Evolutionary conservation across 2,113 vertebrate genomes (phyloP).

Genomic region (Vombatus ursinus): DNA sequence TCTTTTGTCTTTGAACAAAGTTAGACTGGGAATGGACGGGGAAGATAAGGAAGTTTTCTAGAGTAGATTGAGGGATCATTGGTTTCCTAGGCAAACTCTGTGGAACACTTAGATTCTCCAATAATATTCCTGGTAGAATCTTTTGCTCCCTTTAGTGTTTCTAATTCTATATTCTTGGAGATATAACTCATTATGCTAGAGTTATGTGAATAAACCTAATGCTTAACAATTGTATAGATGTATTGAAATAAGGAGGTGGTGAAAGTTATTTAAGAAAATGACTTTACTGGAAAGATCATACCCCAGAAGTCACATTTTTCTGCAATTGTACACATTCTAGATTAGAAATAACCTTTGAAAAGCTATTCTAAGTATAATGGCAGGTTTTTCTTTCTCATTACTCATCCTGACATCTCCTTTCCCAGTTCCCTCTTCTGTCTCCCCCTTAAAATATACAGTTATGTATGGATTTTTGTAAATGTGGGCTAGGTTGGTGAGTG

Average conservation of each 20-base stretch:
- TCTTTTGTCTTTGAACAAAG: background rate
- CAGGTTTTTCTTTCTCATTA: background rate
- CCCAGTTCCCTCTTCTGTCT: background rate
- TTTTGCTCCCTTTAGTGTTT: background rate
- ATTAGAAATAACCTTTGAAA: background rate
- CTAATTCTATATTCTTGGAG: background rate
- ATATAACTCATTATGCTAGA: background rate
- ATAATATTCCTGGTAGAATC: background rate
- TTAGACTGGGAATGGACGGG: background rate
- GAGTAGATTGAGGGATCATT: background rate
- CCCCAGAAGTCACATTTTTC: background rate
- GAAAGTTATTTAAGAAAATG: background rate
- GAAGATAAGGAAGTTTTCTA: background rate
- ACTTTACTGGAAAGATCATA: background rate
- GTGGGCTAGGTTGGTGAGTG: background rate
- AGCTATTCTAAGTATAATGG: background rate
- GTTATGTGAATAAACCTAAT: background rate
- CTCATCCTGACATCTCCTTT: background rate
- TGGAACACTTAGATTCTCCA: background rate
- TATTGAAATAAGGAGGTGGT: background rate
- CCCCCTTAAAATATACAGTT: background rate
- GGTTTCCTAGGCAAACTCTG: background rate
- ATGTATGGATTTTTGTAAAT: background rate
- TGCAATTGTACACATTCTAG: background rate
- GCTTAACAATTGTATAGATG: background rate